These are phyloP conservation scores for Microctenopoma steveboyesi DNA, from an alignment of 2,797 vertebrate species.

Conservation along the genomic window DNA sequence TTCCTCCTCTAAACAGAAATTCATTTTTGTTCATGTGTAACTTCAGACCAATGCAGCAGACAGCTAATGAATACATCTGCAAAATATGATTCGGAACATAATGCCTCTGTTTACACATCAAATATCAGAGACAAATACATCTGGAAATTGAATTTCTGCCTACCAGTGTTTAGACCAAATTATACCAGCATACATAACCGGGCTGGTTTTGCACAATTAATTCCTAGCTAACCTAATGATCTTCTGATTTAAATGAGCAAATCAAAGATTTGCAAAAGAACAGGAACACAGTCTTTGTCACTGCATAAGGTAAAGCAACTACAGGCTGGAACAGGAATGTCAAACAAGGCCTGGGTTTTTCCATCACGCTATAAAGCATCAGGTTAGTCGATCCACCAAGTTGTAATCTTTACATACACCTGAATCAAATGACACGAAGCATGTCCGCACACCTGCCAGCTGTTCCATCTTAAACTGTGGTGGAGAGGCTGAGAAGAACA, in stretches of 20 bases:
- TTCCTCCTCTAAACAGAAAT: slow-evolving; percentile 32
- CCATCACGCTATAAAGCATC: slow-evolving; percentile 41
- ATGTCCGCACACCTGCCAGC: slow-evolving; percentile 15
- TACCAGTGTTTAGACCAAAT: neutral
- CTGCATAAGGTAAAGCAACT: slow-evolving; percentile 36
- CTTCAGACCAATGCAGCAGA: slow-evolving; percentile 40
- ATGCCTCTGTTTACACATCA: slow-evolving; percentile 43
- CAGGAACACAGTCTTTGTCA: slow-evolving; percentile 31
- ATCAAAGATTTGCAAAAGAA: slow-evolving; percentile 56
- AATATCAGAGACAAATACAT: slow-evolving; percentile 13
- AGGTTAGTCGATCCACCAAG: slow-evolving; percentile 18
- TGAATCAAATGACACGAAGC: slow-evolving; percentile 34
- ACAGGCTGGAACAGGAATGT: slow-evolving; percentile 48
- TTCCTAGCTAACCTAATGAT: slow-evolving; percentile 17
- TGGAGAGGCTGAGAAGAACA: slow-evolving; percentile 23
- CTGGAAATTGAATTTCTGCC: slow-evolving; percentile 19
- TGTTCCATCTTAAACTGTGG: slow-evolving; percentile 38
- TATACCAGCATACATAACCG: slow-evolving; percentile 6
- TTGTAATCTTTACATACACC: neutral
- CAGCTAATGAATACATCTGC: slow-evolving; percentile 27
- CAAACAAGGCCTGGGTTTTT: slow-evolving; percentile 56
- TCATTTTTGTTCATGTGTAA: slow-evolving; percentile 62
- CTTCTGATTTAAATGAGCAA: slow-evolving; percentile 36
- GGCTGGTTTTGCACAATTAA: slow-evolving; percentile 14
- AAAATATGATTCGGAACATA: slow-evolving; percentile 30